These are phyloP conservation scores for Agriopis leucophaearia DNA, from an alignment of 2,888 invertebrate species.

Conservation along the genomic window DNA sequence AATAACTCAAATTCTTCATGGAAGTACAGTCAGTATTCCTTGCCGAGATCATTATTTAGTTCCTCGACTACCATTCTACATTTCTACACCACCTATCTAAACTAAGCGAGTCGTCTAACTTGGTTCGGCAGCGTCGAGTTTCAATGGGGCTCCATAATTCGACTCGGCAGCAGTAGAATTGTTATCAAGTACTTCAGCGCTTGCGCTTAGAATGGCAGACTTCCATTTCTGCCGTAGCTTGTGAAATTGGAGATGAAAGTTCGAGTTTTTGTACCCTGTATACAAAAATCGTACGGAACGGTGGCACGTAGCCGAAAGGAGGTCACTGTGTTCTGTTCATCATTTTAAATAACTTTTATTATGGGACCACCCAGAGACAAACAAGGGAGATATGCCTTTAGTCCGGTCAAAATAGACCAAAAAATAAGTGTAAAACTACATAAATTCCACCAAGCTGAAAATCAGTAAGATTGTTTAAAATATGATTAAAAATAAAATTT, in stretches of 20 bases:
- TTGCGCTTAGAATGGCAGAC: conserved; percentile 10
- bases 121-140: conserved; percentile 37
- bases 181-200: conserved; percentile 31
- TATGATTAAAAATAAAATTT: too few relatives aligned
- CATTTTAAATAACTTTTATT: too few relatives aligned
- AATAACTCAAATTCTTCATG: background rate
- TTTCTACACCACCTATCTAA: conserved; percentile 33
- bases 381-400: too few relatives aligned
- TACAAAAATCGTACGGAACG: too few relatives aligned
- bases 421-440: too few relatives aligned
- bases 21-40: conserved; percentile 13
- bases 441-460: too few relatives aligned
- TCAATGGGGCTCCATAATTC: conserved; percentile 42
- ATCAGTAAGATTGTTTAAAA: too few relatives aligned
- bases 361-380: too few relatives aligned
- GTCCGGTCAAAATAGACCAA: too few relatives aligned
- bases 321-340: too few relatives aligned
- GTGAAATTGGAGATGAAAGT: background rate
- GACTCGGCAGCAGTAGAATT: conserved; percentile 32
- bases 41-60: conserved; percentile 33
- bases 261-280: background rate
- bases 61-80: conserved; percentile 30
- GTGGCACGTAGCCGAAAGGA: too few relatives aligned
- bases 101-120: conserved; percentile 39
- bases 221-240: conserved; percentile 13